Conservation (phyloP, 2,113 vertebrate species). For the Hucho hucho region DNA sequence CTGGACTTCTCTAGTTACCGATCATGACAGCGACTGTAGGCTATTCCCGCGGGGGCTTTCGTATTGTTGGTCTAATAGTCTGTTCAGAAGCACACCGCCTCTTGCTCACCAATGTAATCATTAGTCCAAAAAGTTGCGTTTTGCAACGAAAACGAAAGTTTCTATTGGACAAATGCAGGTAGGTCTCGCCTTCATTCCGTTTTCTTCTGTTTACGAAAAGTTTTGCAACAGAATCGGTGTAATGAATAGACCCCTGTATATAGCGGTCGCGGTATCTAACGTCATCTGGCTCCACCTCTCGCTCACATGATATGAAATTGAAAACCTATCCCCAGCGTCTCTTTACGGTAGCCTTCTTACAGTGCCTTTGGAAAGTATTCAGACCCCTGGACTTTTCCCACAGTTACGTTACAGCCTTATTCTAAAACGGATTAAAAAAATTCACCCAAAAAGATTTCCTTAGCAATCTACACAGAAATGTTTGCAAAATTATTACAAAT, state of each 20-base stretch:
- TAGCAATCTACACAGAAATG: too few species aligned
- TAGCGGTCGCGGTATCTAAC: slow-evolving; percentile 30
- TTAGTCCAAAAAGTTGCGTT: too few species aligned
- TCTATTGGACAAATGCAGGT: not conserved
- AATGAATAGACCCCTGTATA: slow-evolving; percentile 53
- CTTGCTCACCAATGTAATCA: slow-evolving; percentile 42
- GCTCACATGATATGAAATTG: slow-evolving; percentile 31
- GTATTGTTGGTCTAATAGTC: slow-evolving; percentile 19
- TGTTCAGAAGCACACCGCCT: slow-evolving; percentile 10
- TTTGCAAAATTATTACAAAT: too few species aligned
- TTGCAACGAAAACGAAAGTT: too few species aligned
- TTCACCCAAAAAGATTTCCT: too few species aligned
- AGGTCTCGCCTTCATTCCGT: not conserved
- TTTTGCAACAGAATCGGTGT: too few species aligned
- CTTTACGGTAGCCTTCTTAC: not conserved
- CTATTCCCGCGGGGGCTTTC: slow-evolving; percentile 35
- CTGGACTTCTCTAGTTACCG: slow-evolving; percentile 37
- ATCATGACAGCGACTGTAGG: slow-evolving; percentile 25
- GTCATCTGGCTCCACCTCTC: slow-evolving; percentile 35
- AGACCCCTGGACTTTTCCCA: too few species aligned
- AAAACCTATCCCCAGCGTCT: slow-evolving; percentile 19
- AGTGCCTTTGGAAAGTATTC: too few species aligned
- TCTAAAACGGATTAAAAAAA: too few species aligned
- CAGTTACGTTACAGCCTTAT: too few species aligned
- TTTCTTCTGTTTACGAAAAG: slow-evolving; percentile 20